Evolutionary conservation across 2,797 vertebrate species (phyloP).

Genomic region (Gadopsis bispinosus): DNA sequence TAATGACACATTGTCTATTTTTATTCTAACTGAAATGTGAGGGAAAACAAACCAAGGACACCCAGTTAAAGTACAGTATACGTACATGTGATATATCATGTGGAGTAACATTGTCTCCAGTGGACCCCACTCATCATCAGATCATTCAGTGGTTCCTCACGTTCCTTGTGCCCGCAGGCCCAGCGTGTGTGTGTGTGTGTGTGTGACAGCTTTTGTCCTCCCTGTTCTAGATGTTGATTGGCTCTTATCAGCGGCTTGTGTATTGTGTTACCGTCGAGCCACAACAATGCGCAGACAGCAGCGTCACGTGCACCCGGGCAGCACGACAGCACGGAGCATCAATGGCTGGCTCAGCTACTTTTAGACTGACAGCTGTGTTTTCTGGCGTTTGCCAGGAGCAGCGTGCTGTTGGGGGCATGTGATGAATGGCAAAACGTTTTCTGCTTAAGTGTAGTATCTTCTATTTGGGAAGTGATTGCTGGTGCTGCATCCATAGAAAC

Average conservation of each 20-base stretch:
- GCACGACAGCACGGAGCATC: slow-evolving; percentile 47
- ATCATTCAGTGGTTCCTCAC: slow-evolving; percentile 49
- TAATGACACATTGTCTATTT: neutral
- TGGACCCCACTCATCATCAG: slow-evolving; percentile 19
- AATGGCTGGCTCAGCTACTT: slow-evolving; percentile 79
- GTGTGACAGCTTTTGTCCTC: slow-evolving; percentile 68
- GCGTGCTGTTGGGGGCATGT: neutral
- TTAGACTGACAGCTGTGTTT: slow-evolving; percentile 57
- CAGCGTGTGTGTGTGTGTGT: slow-evolving; percentile 47
- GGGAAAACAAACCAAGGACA: neutral
- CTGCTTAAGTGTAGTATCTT: neutral
- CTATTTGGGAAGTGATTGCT: neutral
- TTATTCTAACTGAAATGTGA: neutral
- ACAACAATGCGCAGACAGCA: slow-evolving; percentile 67
- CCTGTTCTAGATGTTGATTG: slow-evolving; percentile 79
- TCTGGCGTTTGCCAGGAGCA: slow-evolving; percentile 71
- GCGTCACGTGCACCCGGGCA: slow-evolving; percentile 50
- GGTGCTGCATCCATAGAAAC: neutral
- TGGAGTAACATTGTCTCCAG: slow-evolving; percentile 8
- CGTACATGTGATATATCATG: slow-evolving; percentile 8
- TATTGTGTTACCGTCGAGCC: slow-evolving; percentile 75
- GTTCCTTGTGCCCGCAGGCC: slow-evolving; percentile 36
- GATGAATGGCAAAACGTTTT: slow-evolving; percentile 15
- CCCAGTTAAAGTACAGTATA: neutral
- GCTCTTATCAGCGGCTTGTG: slow-evolving; percentile 70